phyloP scores from a whole-genome alignment of 2,797 vertebrate species.

The Setipinna tenuifilis region DNA sequence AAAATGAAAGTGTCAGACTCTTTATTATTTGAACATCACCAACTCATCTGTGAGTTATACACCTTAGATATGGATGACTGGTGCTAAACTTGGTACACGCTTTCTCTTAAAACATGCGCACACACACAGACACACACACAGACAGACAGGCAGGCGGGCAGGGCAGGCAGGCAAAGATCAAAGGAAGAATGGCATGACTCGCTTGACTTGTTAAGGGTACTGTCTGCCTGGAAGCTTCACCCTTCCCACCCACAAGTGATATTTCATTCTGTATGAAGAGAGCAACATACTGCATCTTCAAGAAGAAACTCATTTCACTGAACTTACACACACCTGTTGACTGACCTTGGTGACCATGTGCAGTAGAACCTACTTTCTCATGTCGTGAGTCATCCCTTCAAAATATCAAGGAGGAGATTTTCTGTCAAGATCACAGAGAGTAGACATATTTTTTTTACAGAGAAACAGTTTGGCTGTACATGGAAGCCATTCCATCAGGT shows the following conservation, averaged over 20 bases:
- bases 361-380: not conserved
- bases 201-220: not conserved
- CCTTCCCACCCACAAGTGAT: not conserved
- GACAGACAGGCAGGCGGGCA: not conserved
- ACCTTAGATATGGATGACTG: not conserved
- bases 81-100: not conserved
- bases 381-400: not conserved
- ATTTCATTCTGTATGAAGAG: not conserved
- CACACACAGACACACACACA: constrained; percentile 9
- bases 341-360: not conserved
- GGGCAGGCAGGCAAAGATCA: not conserved
- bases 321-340: not conserved
- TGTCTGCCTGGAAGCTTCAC: not conserved
- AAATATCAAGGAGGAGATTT: not conserved
- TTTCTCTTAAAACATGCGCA: not conserved
- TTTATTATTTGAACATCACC: not conserved
- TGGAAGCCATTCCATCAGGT: not conserved
- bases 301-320: not conserved
- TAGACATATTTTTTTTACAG: not conserved
- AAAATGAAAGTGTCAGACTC: not conserved
- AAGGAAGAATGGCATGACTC: not conserved
- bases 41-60: not conserved
- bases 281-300: not conserved
- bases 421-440: not conserved
- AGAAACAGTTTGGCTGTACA: not conserved